phyloP scores from a whole-genome alignment of 2,113 vertebrate genomes.

The Hippocampus abdominalis region DNA sequence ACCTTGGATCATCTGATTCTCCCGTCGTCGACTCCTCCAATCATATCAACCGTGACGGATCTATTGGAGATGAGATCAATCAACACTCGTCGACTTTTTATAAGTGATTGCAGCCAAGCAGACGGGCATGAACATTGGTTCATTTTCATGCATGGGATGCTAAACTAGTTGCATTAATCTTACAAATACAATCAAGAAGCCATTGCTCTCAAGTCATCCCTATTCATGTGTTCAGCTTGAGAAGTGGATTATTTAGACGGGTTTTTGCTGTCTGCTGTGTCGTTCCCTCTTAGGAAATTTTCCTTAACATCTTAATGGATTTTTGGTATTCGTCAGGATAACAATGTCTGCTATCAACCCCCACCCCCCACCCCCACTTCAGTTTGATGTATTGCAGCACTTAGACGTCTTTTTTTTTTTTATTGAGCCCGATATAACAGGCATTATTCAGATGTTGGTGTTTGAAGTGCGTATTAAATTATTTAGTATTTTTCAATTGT shows the following conservation, averaged over 20 bases:
- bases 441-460: constrained; percentile 5
- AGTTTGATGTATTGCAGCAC: constrained; percentile 8
- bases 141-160: constrained; percentile 47
- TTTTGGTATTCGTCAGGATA: neutral
- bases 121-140: constrained; percentile 42
- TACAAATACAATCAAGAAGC: constrained; percentile 36
- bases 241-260: neutral
- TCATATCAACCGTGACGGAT: constrained; percentile 62
- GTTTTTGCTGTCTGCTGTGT: neutral
- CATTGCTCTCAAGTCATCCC: constrained; percentile 36
- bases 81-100: constrained; percentile 52
- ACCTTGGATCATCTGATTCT: constrained; percentile 52
- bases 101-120: constrained; percentile 45
- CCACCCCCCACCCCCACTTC: neutral
- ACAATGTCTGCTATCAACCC: neutral
- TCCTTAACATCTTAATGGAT: neutral
- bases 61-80: constrained; percentile 65
- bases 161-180: constrained; percentile 46
- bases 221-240: constrained; percentile 27
- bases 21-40: constrained; percentile 47
- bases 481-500: constrained; percentile 5
- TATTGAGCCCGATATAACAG: neutral
- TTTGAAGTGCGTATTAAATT: constrained; percentile 7
- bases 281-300: neutral
- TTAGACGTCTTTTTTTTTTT: neutral